A percentile compares a stretch with the other conserved stretches of the same genome.
phyloP scores from a whole-genome alignment of 2,888 invertebrate species.

The Lasioglossum vierecki region DNA sequence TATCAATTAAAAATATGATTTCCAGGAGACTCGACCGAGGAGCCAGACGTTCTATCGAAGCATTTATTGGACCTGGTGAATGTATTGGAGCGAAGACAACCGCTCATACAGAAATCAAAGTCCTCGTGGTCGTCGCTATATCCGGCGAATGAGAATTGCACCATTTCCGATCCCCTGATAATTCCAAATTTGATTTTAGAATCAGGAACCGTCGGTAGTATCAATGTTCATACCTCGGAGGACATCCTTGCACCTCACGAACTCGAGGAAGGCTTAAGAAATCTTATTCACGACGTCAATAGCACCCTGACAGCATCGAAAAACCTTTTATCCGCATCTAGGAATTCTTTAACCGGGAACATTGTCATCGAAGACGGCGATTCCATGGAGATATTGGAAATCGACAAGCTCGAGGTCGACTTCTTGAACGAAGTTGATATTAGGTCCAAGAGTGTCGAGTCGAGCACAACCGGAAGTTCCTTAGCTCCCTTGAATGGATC shows the following conservation, averaged over 20 bases:
- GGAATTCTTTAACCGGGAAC: constrained; percentile 52
- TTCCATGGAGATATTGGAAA: constrained; percentile 66
- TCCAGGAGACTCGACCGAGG: constrained; percentile 48
- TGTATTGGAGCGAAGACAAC: constrained; percentile 63
- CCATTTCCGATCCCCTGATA: constrained; percentile 45
- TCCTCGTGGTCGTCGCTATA: constrained; percentile 67
- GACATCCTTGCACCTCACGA: constrained; percentile 47
- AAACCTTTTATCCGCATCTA: constrained; percentile 17
- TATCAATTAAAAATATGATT: neutral
- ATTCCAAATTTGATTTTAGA: constrained; percentile 64
- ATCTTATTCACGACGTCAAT: constrained; percentile 43
- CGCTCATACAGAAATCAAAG: constrained; percentile 62
- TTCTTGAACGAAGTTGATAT: constrained; percentile 65
- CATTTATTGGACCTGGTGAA: constrained; percentile 71
- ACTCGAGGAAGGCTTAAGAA: constrained; percentile 39
- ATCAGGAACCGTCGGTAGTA: constrained; percentile 52
- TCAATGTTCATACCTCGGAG: constrained; percentile 36
- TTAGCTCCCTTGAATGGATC: constrained; percentile 51
- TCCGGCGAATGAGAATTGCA: constrained; percentile 55
- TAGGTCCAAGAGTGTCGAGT: constrained; percentile 33
- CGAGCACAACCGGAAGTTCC: constrained; percentile 57
- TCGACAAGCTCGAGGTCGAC: constrained; percentile 66
- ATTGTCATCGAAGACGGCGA: constrained; percentile 67
- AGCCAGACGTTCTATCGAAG: constrained; percentile 45
- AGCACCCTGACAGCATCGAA: neutral